Percentiles rank a stretch among this genome's conserved stretches.
These are phyloP conservation scores for Glyptemys insculpta DNA, from an alignment of 2,797 vertebrate species.

Conservation along the genomic window DNA sequence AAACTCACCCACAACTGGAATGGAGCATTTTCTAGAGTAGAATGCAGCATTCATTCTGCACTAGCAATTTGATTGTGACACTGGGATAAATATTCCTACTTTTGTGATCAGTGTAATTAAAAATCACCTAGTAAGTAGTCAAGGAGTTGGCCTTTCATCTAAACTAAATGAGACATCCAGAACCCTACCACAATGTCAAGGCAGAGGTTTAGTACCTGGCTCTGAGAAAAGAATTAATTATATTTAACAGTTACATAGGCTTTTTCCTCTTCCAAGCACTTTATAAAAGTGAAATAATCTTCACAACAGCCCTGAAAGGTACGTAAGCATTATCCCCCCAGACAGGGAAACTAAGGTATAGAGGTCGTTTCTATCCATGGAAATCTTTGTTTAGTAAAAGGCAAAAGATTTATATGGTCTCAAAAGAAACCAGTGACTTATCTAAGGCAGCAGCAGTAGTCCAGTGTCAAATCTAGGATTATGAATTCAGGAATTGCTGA, in stretches of 20 bases:
- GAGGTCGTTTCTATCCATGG: constrained; percentile 23
- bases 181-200: accelerated
- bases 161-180: neutral
- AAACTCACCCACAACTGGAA: constrained; percentile 29
- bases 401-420: neutral
- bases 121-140: neutral
- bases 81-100: neutral
- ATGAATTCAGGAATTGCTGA: neutral
- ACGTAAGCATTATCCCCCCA: neutral
- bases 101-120: neutral
- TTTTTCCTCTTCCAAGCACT: neutral
- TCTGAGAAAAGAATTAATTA: neutral
- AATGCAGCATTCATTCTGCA: neutral
- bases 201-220: neutral
- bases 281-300: neutral
- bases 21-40: neutral
- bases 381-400: constrained; percentile 57
- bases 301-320: neutral
- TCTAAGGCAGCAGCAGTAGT: constrained; percentile 13
- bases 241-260: neutral
- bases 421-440: neutral
- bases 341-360: neutral
- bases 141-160: neutral
- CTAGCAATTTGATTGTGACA: neutral
- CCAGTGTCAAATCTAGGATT: constrained; percentile 16